phyloP scores from a whole-genome alignment of 2,113 vertebrate species.

The Periophthalmus modestus region DNA sequence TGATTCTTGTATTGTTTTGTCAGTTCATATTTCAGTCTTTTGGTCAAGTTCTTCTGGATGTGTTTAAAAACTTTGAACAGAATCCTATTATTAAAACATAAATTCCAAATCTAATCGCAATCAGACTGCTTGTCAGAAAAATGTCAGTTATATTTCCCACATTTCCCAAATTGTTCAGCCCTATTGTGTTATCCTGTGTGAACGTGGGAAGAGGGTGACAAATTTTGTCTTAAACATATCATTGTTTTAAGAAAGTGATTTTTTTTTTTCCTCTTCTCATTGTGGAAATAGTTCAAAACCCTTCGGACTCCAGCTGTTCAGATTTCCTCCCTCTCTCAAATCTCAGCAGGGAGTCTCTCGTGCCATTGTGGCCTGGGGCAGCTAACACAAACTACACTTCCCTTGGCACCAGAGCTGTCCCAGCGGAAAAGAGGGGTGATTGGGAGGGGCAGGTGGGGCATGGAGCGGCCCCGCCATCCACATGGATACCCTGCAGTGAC shows the following conservation, averaged over 20 bases:
- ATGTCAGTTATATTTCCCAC: neutral
- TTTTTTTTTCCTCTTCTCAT: slow-evolving; percentile 24
- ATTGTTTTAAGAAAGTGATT: slow-evolving; percentile 42
- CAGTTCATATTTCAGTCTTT: too few relatives aligned
- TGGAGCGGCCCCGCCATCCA: slow-evolving; percentile 2
- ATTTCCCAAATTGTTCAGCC: neutral
- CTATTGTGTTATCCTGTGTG: slow-evolving; percentile 17
- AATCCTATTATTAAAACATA: too few relatives aligned
- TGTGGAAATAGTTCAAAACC: slow-evolving; percentile 18
- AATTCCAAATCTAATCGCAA: too few relatives aligned
- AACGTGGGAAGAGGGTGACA: slow-evolving; percentile 20
- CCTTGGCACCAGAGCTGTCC: slow-evolving; percentile 45
- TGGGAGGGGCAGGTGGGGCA: slow-evolving; percentile 39
- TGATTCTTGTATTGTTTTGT: too few relatives aligned
- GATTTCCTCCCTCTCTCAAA: slow-evolving; percentile 52
- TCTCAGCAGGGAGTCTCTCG: slow-evolving; percentile 54
- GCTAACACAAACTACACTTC: slow-evolving; percentile 50
- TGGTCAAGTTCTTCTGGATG: too few relatives aligned
- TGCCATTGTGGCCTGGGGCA: slow-evolving; percentile 61
- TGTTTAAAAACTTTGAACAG: too few relatives aligned
- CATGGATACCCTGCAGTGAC: neutral
- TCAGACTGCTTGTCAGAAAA: too few relatives aligned
- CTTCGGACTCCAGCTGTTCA: slow-evolving; percentile 46
- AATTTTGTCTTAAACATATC: slow-evolving; percentile 34
- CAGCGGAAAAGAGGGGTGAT: slow-evolving; percentile 18